Base-by-base conservation (phyloP, 2,888 invertebrate genomes). In the Philereme vetulata region DNA sequence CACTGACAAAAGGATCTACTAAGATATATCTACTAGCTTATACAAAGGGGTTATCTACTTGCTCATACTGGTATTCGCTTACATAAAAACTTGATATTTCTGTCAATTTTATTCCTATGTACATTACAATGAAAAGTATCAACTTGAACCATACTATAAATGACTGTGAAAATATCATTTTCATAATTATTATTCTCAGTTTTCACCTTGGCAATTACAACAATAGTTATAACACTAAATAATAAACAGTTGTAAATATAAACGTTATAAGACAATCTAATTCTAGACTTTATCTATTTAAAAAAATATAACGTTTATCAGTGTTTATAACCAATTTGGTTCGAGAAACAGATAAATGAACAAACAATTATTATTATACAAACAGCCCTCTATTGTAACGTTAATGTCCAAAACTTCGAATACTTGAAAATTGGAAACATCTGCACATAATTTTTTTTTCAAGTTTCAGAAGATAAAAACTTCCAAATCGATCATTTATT, bases 131-230 rank as follows among this genome's bases (percentile, higher is more conserved):
- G 34, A 45, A 5, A 40, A 40, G 42, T 4, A 35, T 5, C 33
- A 56, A 36, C 32, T 42, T 11, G 42, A 49, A 51, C 42, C 54
- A 62, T 43, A 62, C 45, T 40, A 42, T 53, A 51, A 44, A 50
- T 62, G 62, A 62, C 62, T 62, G 48, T 62, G 62, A 58, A 62
- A 62, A 58, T 58, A 62, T 59, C 34, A 62, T 58, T 62, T 62
- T 54, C 62, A 62, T 62, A 62, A 62, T 55, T 55, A 51, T 55
- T 45, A 57, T 55, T 58, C 36, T 51, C 60, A 48, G 50, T 54
- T 51, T 46, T 34, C 55, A 51, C 51, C 60, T 11, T 44, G 36
- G 40, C 50, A 40, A 50, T 36, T 48, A 51, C 47, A 58, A 57
- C 62, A 54, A 62, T 51, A 57, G 51, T 44, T 57, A 56, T 53